Conservation (phyloP, 1,140 invertebrate species). For the Drosophila nebulosa region DNA sequence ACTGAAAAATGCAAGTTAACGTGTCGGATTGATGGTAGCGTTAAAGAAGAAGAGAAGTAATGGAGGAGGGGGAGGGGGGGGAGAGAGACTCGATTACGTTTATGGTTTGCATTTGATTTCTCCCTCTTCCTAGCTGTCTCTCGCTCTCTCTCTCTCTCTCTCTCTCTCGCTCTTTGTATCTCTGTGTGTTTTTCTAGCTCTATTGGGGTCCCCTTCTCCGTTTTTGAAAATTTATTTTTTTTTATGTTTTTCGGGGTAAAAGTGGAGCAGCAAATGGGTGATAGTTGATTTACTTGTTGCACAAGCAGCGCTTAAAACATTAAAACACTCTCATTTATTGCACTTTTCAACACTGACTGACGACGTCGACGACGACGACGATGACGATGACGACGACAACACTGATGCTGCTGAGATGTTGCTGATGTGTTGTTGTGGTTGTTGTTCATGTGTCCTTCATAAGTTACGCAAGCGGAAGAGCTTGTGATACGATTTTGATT, state of each 20-base stretch:
- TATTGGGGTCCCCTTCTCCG: constrained; percentile 42
- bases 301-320: constrained; percentile 52
- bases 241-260: constrained; percentile 36
- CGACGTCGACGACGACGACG: too few relatives aligned
- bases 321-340: constrained; percentile 63
- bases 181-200: neutral
- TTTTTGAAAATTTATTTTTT: constrained; percentile 29
- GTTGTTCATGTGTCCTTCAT: constrained; percentile 63
- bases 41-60: neutral
- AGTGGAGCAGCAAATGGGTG: constrained; percentile 60
- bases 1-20: constrained; percentile 60
- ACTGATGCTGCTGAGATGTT: neutral
- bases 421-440: neutral
- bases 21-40: constrained; percentile 49
- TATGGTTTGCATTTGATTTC: constrained; percentile 23
- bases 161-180: neutral
- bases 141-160: neutral
- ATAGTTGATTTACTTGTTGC: constrained; percentile 73
- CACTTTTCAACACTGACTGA: constrained; percentile 39
- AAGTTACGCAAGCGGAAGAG: constrained; percentile 59
- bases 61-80: neutral
- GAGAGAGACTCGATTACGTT: constrained; percentile 30
- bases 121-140: constrained; percentile 16
- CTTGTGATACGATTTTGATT: constrained; percentile 11
- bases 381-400: too few relatives aligned